Evolutionary conservation across 2,797 vertebrate genomes (phyloP).

Genomic region (Ctenochaetus hawaiiensis): DNA sequence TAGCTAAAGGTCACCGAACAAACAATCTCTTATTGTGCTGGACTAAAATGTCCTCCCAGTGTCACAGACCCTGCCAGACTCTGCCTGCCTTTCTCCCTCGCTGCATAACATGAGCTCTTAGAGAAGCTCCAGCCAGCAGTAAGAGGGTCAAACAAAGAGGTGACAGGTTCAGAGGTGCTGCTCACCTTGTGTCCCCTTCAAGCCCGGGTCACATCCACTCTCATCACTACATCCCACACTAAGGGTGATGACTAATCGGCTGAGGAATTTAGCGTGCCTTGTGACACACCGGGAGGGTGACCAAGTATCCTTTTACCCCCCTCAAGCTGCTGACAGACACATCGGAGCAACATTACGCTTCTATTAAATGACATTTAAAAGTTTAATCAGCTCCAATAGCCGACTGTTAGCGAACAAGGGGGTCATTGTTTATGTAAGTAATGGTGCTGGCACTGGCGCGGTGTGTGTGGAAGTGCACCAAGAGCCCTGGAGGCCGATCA

Average conservation of each 20-base stretch:
- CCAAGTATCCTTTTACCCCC: conserved; percentile 73
- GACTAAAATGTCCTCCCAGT: conserved; percentile 43
- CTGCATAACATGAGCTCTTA: conserved; percentile 32
- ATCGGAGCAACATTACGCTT: conserved; percentile 69
- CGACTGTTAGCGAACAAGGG: conserved; percentile 73
- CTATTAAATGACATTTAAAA: conserved; percentile 84
- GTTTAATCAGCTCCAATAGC: conserved; percentile 81
- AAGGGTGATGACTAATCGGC: conserved; percentile 43
- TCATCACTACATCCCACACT: conserved; percentile 52
- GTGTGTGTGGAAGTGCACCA: conserved; percentile 51
- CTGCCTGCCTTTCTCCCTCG: not conserved
- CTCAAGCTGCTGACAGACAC: conserved; percentile 70
- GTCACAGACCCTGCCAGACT: not conserved
- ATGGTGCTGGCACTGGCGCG: conserved; percentile 57
- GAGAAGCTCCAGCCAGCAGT: conserved; percentile 27
- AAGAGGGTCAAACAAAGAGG: conserved; percentile 35
- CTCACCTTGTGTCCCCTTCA: conserved; percentile 34
- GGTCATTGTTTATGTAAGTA: conserved; percentile 74
- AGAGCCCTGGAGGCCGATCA: conserved; percentile 56
- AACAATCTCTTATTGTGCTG: conserved; percentile 45
- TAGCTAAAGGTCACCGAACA: conserved; percentile 51
- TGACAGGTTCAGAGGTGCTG: conserved; percentile 44
- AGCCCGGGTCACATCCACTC: conserved; percentile 59
- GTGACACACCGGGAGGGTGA: conserved; percentile 57
- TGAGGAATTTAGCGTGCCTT: conserved; percentile 47